Conservation (phyloP, 2,113 vertebrate genomes). For the Coturnix japonica region DNA sequence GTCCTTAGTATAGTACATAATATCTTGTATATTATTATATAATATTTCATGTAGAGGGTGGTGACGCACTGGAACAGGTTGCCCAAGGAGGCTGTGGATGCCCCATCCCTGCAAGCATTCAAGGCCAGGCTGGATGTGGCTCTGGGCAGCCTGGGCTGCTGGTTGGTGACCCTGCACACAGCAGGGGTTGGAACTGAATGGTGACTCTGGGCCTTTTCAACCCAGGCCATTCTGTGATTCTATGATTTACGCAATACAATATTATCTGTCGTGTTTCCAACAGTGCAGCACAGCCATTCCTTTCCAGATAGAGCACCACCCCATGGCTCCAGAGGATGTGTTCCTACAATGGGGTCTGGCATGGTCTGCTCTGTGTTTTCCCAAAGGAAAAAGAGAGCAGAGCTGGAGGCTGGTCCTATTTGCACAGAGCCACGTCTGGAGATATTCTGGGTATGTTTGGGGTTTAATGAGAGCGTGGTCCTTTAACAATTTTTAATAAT, state of each 20-base stretch:
- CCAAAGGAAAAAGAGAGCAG: background rate
- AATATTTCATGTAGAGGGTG: too few relatives aligned
- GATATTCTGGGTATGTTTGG: background rate
- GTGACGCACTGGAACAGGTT: too few relatives aligned
- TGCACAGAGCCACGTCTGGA: background rate
- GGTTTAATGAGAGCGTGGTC: background rate
- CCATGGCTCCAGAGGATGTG: background rate
- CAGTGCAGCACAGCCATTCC: background rate
- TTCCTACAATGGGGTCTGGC: background rate
- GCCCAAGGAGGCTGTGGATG: too few relatives aligned
- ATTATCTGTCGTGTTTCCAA: background rate
- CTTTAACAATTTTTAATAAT: background rate
- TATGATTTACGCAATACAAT: background rate
- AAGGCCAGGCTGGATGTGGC: too few relatives aligned
- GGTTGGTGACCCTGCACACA: too few relatives aligned
- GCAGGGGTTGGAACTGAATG: too few relatives aligned
- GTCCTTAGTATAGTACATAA: background rate
- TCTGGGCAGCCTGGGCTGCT: too few relatives aligned
- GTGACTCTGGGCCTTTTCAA: too few relatives aligned
- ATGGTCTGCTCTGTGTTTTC: background rate
- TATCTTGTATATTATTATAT: too few relatives aligned
- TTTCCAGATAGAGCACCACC: fast-evolving
- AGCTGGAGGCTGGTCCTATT: background rate
- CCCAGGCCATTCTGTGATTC: too few relatives aligned
- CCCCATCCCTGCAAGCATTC: too few relatives aligned